Evolutionary conservation across 2,113 vertebrate genomes (phyloP).

Genomic region (Oostethus manadensis): DNA sequence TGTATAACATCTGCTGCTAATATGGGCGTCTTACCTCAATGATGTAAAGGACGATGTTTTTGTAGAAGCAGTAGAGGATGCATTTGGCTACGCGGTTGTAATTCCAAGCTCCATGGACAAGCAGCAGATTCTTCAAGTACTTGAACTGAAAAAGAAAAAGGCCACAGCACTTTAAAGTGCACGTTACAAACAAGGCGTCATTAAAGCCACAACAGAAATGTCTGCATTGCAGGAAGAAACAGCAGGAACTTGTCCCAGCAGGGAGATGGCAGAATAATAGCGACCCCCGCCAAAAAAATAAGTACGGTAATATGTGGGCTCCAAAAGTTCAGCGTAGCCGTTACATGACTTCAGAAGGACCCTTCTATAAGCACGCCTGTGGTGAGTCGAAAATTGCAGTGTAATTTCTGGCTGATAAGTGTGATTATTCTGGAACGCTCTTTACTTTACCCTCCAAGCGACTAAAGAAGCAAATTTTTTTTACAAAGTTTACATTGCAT

Average conservation of each 20-base stretch:
- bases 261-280: constrained; percentile 29
- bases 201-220: constrained; percentile 26
- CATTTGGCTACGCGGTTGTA: constrained; percentile 97
- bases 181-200: constrained; percentile 27
- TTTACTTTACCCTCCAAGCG: too few relatives aligned
- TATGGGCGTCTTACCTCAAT: constrained; percentile 80
- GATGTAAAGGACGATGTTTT: constrained; percentile 98
- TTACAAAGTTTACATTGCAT: constrained; percentile 7
- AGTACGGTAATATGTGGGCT: constrained; percentile 27
- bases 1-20: not conserved
- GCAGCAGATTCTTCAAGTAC: constrained; percentile 95
- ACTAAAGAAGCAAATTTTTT: not conserved
- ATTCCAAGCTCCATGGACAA: constrained; percentile 98
- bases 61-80: constrained; percentile 99
- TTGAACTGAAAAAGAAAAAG: constrained; percentile 81
- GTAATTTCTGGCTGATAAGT: constrained; percentile 38
- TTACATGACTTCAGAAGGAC: constrained; percentile 50
- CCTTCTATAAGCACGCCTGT: constrained; percentile 30
- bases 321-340: constrained; percentile 31
- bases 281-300: constrained; percentile 33
- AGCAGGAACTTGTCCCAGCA: constrained; percentile 32
- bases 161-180: constrained; percentile 20
- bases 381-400: constrained; percentile 29
- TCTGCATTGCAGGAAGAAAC: constrained; percentile 42
- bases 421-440: constrained; percentile 36